Evolutionary conservation across 2,797 vertebrate species (phyloP).

Genomic region (Hyperoplus lanceolatus): DNA sequence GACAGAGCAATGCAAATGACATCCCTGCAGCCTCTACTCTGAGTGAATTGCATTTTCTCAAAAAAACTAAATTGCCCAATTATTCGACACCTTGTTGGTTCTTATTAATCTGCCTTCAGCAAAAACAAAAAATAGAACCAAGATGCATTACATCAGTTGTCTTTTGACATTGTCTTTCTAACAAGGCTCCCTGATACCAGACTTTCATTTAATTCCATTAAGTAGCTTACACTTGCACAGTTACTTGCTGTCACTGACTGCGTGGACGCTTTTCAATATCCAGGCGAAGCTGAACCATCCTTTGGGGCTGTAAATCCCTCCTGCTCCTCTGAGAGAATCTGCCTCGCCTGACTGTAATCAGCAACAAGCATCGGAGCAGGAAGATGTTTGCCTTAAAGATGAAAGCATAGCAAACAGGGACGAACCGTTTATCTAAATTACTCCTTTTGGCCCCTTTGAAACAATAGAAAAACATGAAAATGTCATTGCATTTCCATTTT

Average conservation of each 20-base stretch:
- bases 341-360: constrained; percentile 65
- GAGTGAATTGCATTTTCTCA: constrained; percentile 9
- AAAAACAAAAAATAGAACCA: constrained; percentile 7
- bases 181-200: constrained; percentile 25
- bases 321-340: constrained; percentile 36
- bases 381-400: constrained; percentile 48
- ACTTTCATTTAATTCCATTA: constrained; percentile 69
- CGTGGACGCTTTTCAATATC: constrained; percentile 69
- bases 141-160: constrained; percentile 34
- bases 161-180: constrained; percentile 27
- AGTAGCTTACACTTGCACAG: constrained; percentile 58
- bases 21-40: constrained; percentile 1
- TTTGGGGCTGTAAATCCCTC: constrained; percentile 63
- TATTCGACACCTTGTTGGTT: constrained; percentile 12
- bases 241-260: constrained; percentile 48
- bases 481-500: constrained; percentile 72
- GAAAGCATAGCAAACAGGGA: constrained; percentile 41
- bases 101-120: constrained; percentile 2
- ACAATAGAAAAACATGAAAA: constrained; percentile 70
- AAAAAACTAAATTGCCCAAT: constrained; percentile 26
- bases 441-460: constrained; percentile 39
- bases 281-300: constrained; percentile 61
- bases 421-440: constrained; percentile 56
- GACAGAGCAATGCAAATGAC: not conserved
- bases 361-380: constrained; percentile 37